phyloP scores from a whole-genome alignment of 2,888 invertebrate genomes.

The Epirrita christyi region DNA sequence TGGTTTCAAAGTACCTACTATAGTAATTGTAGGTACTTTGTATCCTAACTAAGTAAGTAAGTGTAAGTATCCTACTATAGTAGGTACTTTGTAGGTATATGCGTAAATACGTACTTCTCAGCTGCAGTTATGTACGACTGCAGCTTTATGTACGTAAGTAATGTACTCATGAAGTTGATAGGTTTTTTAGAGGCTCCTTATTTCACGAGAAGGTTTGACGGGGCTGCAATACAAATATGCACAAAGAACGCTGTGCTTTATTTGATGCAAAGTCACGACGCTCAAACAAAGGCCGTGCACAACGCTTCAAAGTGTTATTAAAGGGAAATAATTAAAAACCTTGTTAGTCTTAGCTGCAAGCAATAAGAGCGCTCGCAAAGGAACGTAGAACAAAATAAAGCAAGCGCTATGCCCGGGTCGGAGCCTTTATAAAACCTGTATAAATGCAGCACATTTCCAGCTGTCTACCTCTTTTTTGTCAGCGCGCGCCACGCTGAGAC shows the following conservation, averaged over 20 bases:
- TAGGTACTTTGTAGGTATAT: no score
- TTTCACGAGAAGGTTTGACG: not conserved
- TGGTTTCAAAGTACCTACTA: no score
- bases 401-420: slow-evolving; percentile 52
- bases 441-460: slow-evolving; percentile 55
- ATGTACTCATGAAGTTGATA: no score
- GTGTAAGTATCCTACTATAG: no score
- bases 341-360: slow-evolving; percentile 76
- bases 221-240: slow-evolving; percentile 16
- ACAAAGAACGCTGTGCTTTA: slow-evolving; percentile 19
- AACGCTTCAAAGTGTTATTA: slow-evolving; percentile 74
- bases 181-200: not conserved
- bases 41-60: no score
- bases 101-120: no score
- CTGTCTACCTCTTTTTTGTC: slow-evolving; percentile 78
- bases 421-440: slow-evolving; percentile 23
- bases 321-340: slow-evolving; percentile 83
- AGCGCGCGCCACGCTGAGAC: slow-evolving; percentile 60
- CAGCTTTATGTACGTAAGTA: no score
- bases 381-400: slow-evolving; percentile 74
- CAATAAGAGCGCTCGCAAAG: slow-evolving; percentile 75
- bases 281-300: slow-evolving; percentile 55
- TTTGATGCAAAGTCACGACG: slow-evolving; percentile 33
- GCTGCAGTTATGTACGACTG: no score
- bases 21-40: no score